These are phyloP conservation scores for Pemphredon lugubris DNA, from an alignment of 2,888 invertebrate species.

Conservation along the genomic window DNA sequence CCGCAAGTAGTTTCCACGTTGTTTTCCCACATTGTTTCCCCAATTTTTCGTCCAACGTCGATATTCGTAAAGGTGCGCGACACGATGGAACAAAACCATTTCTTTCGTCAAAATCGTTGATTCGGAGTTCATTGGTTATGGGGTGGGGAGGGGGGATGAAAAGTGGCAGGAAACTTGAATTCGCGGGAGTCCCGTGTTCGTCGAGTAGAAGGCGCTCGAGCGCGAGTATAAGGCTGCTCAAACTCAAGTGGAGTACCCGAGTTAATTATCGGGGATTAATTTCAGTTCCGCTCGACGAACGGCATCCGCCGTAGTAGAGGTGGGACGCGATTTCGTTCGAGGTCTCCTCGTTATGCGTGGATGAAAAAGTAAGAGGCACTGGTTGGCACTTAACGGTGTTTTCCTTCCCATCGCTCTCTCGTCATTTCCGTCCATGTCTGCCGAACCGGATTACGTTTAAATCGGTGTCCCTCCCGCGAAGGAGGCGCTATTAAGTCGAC, in stretches of 20 bases:
- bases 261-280: slow-evolving; percentile 57
- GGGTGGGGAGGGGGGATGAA: background rate
- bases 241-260: slow-evolving; percentile 2
- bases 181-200: slow-evolving; percentile 13
- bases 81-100: too few species aligned
- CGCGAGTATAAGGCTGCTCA: slow-evolving; percentile 2
- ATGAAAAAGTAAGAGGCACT: slow-evolving; percentile 27
- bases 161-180: slow-evolving; percentile 4
- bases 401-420: slow-evolving; percentile 26
- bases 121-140: background rate
- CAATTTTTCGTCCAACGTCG: too few species aligned
- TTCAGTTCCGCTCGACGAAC: slow-evolving; percentile 20
- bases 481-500: too few species aligned
- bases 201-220: slow-evolving; percentile 26
- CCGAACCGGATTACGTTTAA: too few species aligned
- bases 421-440: background rate
- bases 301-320: slow-evolving; percentile 15
- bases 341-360: slow-evolving; percentile 18
- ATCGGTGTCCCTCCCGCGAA: too few species aligned
- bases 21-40: too few species aligned
- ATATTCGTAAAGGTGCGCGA: too few species aligned
- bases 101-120: too few species aligned
- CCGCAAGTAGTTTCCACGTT: too few species aligned
- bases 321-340: slow-evolving; percentile 25
- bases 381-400: slow-evolving; percentile 24